Percentiles rank a stretch among this genome's conserved stretches.
These are phyloP conservation scores for Buceros bicornis DNA, from an alignment of 2,797 vertebrate species.

Conservation along the genomic window DNA sequence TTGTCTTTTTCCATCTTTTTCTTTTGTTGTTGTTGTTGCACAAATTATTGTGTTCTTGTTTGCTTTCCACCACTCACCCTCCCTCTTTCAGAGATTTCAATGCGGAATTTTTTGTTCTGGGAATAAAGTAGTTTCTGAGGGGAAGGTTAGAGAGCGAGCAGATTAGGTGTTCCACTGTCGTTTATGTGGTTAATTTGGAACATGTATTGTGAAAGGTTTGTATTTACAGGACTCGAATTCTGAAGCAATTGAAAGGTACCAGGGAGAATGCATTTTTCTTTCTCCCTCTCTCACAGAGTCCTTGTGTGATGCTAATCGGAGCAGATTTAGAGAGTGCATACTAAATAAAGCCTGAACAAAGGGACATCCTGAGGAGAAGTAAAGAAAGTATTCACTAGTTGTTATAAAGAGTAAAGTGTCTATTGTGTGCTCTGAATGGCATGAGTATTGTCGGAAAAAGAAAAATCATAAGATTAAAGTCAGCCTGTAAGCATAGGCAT, in stretches of 20 bases:
- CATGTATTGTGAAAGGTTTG: not conserved
- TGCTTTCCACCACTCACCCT: not conserved
- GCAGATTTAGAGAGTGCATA: conserved; percentile 18
- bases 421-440: conserved; percentile 8
- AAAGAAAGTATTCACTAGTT: conserved; percentile 34
- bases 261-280: not conserved
- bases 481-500: not conserved
- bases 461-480: not conserved
- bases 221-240: not conserved
- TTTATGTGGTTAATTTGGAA: conserved; percentile 6
- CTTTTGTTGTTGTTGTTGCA: not conserved
- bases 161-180: not conserved
- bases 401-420: not conserved
- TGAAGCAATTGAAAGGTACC: not conserved
- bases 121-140: not conserved
- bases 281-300: not conserved
- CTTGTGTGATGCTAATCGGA: conserved; percentile 55
- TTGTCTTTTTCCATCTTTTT: not conserved
- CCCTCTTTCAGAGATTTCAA: not conserved
- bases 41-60: not conserved
- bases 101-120: not conserved
- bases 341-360: conserved; percentile 51
- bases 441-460: not conserved
- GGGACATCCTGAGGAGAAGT: not conserved
- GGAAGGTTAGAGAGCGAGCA: not conserved